Evolutionary conservation across 2,888 invertebrate species (phyloP), one percentile per base, ranked within the genome.

Genomic region (Cordilura impudica): DNA sequence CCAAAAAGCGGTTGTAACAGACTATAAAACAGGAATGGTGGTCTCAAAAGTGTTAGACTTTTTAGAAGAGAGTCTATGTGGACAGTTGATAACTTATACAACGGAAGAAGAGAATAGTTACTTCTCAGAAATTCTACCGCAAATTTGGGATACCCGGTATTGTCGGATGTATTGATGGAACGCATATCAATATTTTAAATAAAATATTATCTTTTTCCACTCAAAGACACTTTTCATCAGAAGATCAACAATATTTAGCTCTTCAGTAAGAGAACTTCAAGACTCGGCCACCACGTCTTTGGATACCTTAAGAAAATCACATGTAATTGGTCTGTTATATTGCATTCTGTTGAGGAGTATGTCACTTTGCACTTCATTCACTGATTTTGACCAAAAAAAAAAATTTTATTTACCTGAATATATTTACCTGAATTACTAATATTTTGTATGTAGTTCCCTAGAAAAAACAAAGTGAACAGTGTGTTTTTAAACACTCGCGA

Each of bases 151-250:
- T 58, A 35, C 39, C n/a, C 18, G 31, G 10, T 10, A 29, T 54
- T 8, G 16, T 29, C 1, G 56, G 35, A 31, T 35, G 35, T 19
- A 58, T 58, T 21, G 56, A 58, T 58, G 39, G 56, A 5, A 58
- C 56, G 7, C 35, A 58, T n/a, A 19, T 39, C 35, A 56, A 56
- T 35, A 56, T 35, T 35, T 10, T 56, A 18, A n/a, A n/a, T n/a
- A n/a, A n/a, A 19, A 8, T n/a, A n/a, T n/a, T n/a, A 51, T 35
- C 19, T 56, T 56, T 35, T 56, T 56, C 56, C 56, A 56, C 19
- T 56, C 56, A 35, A n/a, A n/a, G n/a, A n/a, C n/a, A n/a, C n/a
- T n/a, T n/a, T n/a, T n/a, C n/a, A n/a, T n/a, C n/a, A 12, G 19
- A 29, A 19, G 18, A 7, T 35, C 31, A 14, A 39, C 43, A 43